Base-by-base conservation (phyloP, 1,140 invertebrate species). In the Bombus polaris region DNA sequence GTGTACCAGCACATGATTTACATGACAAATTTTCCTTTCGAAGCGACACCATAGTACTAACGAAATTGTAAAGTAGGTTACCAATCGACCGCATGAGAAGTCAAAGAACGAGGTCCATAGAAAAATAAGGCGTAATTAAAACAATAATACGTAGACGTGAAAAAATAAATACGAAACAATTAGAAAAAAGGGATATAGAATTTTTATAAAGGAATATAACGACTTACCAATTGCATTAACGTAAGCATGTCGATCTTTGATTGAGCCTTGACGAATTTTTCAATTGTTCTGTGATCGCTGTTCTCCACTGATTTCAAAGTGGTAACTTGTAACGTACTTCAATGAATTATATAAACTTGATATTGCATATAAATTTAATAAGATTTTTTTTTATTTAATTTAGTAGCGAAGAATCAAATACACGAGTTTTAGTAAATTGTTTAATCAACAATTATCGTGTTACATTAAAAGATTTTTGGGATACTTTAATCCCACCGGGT, bases 201-300 rank as follows among this genome's bases (percentile, higher is more conserved):
- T 42, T 18, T 47, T 65, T 25, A 28, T 62, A 18, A 8, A 28
- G 10, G 25, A 57, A 66, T 80, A n/a, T 62, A 13, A 89, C 15
- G 28, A 78, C 84, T 92, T 89, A 94, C 93, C 91, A 93, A 88
- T 91, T 93, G 92, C 86, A 91, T 85, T 53, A 92, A 77, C 13
- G 88, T 91, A 42, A 91, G 85, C 93, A 94, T 94, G 42, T 88
- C 73, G 84, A 85, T 85, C 10, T 53, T 81, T 53, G n/a, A 81
- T 65, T 71, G 53, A 68, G 66, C n/a, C 13, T 74, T 37, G 47
- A 71, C n/a, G n/a, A 66, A 12, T 32, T 42, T 37, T 75, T 81
- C 68, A 79, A 84, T 70, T 62, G 82, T 74, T 74, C 66, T 10
- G 25, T 53, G 18, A 66, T 70, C 32, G 78, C n/a, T n/a, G 78